A percentile compares a stretch with the other conserved stretches of the same genome.
These are phyloP conservation scores for Achroia grisella DNA, from an alignment of 1,140 invertebrate species.

Conservation along the genomic window DNA sequence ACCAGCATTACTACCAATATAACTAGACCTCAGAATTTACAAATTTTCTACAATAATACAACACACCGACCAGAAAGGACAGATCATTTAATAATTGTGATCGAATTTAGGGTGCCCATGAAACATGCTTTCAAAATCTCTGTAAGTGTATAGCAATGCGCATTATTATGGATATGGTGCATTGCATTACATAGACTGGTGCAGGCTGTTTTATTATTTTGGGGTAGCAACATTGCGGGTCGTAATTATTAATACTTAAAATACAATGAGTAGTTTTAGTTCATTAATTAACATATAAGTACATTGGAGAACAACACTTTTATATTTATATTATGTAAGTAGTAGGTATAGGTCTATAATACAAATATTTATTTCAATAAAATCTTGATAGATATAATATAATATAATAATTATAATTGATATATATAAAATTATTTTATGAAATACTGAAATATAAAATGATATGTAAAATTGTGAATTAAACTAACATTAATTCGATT, in stretches of 20 bases:
- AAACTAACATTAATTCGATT: no score
- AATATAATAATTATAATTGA: not conserved
- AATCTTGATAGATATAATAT: not conserved
- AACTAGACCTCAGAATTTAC: conserved; percentile 24
- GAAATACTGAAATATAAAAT: not conserved
- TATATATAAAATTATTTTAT: not conserved
- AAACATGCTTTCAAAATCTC: conserved; percentile 41
- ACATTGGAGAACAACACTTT: not conserved
- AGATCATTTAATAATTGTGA: conserved; percentile 26
- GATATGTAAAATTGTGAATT: no score
- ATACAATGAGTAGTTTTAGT: not conserved
- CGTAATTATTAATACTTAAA: not conserved
- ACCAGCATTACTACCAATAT: conserved; percentile 30
- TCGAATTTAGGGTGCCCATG: conserved; percentile 35
- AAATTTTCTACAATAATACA: not conserved
- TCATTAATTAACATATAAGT: not conserved
- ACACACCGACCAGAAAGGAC: not conserved
- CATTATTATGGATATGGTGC: conserved; percentile 56
- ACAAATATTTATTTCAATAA: not conserved
- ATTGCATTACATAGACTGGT: conserved; percentile 35
- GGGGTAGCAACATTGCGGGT: conserved; percentile 10
- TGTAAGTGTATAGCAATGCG: conserved; percentile 50
- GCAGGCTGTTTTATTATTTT: conserved; percentile 22
- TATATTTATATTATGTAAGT: not conserved
- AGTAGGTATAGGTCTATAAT: not conserved